Percentiles rank a stretch among this genome's conserved stretches.
Evolutionary conservation across 2,888 invertebrate genomes (phyloP).

Genomic region (Ariolimax columbianus): DNA sequence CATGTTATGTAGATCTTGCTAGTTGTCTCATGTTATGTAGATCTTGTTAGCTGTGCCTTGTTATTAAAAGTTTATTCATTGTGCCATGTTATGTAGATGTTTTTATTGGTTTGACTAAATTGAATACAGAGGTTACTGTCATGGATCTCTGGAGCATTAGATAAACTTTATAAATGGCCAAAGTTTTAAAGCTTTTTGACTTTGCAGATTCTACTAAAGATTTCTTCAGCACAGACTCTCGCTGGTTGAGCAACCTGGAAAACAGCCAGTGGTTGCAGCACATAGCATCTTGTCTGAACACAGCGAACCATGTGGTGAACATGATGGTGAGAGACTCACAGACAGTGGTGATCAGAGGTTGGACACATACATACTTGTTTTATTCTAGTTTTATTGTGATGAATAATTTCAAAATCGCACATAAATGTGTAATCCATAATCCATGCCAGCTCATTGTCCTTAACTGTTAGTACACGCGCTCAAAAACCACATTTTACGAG

Average conservation of each 20-base stretch:
- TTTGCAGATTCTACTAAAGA: constrained; percentile 72
- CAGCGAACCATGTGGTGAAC: constrained; percentile 86
- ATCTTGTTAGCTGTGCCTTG: not conserved
- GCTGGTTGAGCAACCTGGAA: constrained; percentile 81
- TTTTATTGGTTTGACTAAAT: not conserved
- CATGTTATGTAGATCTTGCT: no score
- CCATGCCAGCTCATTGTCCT: no score
- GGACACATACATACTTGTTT: not conserved
- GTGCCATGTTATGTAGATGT: not conserved
- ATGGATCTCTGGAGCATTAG: constrained; percentile 4
- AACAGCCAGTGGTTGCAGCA: constrained; percentile 89
- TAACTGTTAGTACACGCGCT: no score
- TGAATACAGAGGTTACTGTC: not conserved
- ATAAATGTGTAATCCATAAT: not conserved
- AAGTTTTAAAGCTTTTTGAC: not conserved
- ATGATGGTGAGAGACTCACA: constrained; percentile 81
- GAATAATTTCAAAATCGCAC: not conserved
- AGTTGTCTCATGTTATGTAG: not conserved
- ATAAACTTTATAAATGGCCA: not conserved
- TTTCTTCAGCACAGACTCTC: constrained; percentile 72
- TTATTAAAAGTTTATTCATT: not conserved
- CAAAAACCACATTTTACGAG: no score
- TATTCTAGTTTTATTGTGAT: not conserved
- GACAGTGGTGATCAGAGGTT: constrained; percentile 91
- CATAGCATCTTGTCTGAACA: constrained; percentile 87